Percentiles rank a stretch among this genome's conserved stretches.
Conservation (phyloP, 2,888 invertebrate species). For the Latheticus oryzae region DNA sequence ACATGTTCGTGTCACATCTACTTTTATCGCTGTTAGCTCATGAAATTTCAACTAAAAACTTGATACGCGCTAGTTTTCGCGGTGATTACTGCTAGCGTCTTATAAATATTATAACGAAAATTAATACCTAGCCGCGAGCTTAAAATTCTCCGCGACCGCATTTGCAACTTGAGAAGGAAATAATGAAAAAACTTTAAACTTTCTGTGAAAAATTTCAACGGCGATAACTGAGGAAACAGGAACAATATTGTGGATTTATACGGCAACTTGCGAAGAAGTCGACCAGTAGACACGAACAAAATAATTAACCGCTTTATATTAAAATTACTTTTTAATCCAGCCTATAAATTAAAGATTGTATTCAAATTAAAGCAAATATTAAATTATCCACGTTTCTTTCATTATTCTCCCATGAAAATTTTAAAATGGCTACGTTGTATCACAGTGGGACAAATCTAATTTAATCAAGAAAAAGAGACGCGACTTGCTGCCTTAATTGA, state of each 20-base stretch:
- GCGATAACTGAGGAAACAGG: slow-evolving; percentile 42
- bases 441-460: slow-evolving; percentile 26
- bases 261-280: slow-evolving; percentile 28
- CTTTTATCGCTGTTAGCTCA: slow-evolving; percentile 20
- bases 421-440: slow-evolving; percentile 9
- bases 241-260: slow-evolving; percentile 45
- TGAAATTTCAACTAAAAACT: slow-evolving; percentile 25
- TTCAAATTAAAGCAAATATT: slow-evolving; percentile 45
- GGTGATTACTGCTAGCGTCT: slow-evolving; percentile 14
- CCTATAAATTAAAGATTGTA: slow-evolving; percentile 56
- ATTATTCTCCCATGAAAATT: slow-evolving; percentile 31
- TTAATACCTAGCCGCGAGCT: slow-evolving; percentile 33
- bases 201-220: slow-evolving; percentile 39
- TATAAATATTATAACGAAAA: slow-evolving; percentile 15
- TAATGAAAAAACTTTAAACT: slow-evolving; percentile 48
- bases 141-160: slow-evolving; percentile 34
- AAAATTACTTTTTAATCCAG: slow-evolving; percentile 57
- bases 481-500: slow-evolving; percentile 26
- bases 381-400: slow-evolving; percentile 38
- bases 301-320: slow-evolving; percentile 59
- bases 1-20: slow-evolving; percentile 34
- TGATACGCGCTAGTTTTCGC: slow-evolving; percentile 10
- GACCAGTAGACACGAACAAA: slow-evolving; percentile 45
- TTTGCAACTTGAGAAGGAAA: slow-evolving; percentile 36
- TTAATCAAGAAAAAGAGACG: slow-evolving; percentile 25